Base-by-base conservation (phyloP, 2,888 invertebrate genomes). In the Sympetrum striolatum region DNA sequence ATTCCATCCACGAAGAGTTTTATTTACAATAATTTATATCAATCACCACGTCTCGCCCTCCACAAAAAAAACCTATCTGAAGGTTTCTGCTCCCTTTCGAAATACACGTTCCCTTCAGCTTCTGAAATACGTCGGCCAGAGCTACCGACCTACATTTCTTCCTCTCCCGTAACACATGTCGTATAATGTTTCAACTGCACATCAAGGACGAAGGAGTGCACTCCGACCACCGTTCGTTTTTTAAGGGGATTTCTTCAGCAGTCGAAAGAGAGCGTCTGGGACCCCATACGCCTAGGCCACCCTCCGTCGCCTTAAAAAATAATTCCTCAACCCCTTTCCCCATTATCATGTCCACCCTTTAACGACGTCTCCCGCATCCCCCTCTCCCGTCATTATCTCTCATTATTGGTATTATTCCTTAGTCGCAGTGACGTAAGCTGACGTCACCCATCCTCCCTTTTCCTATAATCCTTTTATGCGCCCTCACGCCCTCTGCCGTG, bases 351-450 rank as follows among this genome's bases (percentile, higher is more conserved):
- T 22, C 37, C 53, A 25, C 81, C 48, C 18, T 35, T 60, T 60
- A 86, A 86, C 86, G 37, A 60, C 86, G 10, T n/a, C 86, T 86
- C 86, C 86, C 86, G 86, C 86, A 86, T 86, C 86, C 60, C 86
- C 37, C 37, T n/a, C 64, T 64, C 37, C 35, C 86, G 60, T 86
- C 86, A 86, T 86, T 86, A 86, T 31, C 64, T 53, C 60, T 60
- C 86, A 86, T 86, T 86, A 86, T 37, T 35, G 12, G 86, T 35
- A 86, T 86, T 86, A 86, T 86, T 86, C 86, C 37, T 60, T 14
- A 35, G 53, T 53, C 86, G 64, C 37, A 86, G 60, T 86, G 86
- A 86, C 86, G 86, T 86, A 86, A 86, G 35, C 86, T 64, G 58
- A 64, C 39, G 58, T 22, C 86, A 37, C 60, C 86, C 64, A 0